Base-by-base conservation (phyloP, 2,797 vertebrate genomes). In the Oceanodroma leucorhoa region DNA sequence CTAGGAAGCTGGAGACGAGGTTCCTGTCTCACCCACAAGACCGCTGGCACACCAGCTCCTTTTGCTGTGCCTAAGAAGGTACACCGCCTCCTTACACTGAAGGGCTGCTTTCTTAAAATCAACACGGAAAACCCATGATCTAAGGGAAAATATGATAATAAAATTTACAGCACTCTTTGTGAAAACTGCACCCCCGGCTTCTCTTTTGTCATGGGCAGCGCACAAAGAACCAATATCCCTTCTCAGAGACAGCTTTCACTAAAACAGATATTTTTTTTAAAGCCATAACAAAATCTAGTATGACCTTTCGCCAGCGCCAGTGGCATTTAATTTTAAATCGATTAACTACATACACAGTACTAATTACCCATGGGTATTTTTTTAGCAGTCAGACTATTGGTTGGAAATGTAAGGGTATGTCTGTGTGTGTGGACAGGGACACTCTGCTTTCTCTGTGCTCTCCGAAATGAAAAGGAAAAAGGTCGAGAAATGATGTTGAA, bases 251-350 rank as follows among this genome's bases (percentile, higher is more conserved):
- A 10, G n/a, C 38, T 50, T 79, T 71, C 46, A 62, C 48, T 61
- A 80, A 89, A 84, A 2, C 20, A 48, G 53, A 10, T 21, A 32
- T 45, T 46, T 36, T 91, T 91, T 61, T 46, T 64, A 69, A 95
- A 95, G 64, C 67, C 15, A 1, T 62, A 90, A 51, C 45, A 87
- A 94, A 95, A 66, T 55, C 71, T 66, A 79, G 26, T 50, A 71
- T 0, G 4, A 96, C 69, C 69, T 97, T 95, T 93, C 34, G 15
- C 46, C 43, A 92, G 70, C 29, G n/a, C 89, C 34, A 58, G 23
- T 72, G 83, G 89, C 84, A 79, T 92, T 95, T 96, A 60, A 95
- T 94, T 94, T 92, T 75, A 94, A 87, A 96, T 89, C 1, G 17
- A 94, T 96, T 94, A 96, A 83, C 80, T 83, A 70, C 32, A 57